Percentiles rank a stretch among this genome's conserved stretches.
phyloP scores from a whole-genome alignment of 2,113 vertebrate species.

The Miniopterus natalensis region DNA sequence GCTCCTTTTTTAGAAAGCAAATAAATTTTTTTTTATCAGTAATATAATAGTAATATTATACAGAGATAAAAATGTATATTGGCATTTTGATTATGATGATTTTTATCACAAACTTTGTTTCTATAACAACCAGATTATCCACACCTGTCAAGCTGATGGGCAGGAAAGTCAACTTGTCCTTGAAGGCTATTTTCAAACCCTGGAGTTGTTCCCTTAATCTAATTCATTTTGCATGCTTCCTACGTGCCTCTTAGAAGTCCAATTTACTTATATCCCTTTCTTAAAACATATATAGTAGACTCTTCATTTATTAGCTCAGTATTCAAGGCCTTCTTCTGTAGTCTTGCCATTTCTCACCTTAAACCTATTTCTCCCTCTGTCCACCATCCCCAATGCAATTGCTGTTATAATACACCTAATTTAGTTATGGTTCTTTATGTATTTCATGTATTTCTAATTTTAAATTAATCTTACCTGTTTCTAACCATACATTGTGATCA shows the following conservation, averaged over 20 bases:
- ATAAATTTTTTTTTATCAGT: not conserved
- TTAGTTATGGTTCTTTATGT: not conserved
- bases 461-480: not conserved
- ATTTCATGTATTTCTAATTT: not conserved
- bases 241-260: not conserved
- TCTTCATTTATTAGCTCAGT: not conserved
- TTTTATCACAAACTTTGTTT: constrained; percentile 46
- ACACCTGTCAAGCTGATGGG: constrained; percentile 37
- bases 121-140: constrained; percentile 63
- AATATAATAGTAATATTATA: not conserved
- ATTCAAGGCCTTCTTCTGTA: constrained; percentile 20
- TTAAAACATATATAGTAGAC: not conserved
- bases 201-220: constrained; percentile 6
- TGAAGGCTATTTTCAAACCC: constrained; percentile 55
- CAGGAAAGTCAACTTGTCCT: constrained; percentile 33
- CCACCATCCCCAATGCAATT: not conserved
- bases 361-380: not conserved
- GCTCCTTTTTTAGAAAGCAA: not conserved
- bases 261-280: constrained; percentile 19
- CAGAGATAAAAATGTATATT: constrained; percentile 12
- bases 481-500: not conserved
- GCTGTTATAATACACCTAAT: not conserved
- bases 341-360: not conserved
- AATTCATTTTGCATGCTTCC: constrained; percentile 55
- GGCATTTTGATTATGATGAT: constrained; percentile 23